Evolutionary conservation across 2,797 vertebrate species (phyloP), one percentile per base, ranked within the genome.

Genomic region (Enteromius mattozi): DNA sequence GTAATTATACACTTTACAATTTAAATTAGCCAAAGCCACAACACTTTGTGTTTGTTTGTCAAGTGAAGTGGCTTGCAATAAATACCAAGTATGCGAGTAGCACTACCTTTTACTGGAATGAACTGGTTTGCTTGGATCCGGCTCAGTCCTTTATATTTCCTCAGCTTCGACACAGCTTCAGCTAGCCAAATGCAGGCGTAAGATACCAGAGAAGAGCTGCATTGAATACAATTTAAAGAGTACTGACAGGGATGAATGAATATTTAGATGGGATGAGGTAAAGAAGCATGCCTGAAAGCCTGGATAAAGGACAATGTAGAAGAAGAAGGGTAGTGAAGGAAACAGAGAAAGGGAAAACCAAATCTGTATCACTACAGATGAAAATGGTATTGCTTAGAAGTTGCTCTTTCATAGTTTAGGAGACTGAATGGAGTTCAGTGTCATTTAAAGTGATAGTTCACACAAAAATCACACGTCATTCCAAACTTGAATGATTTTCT

Each of bases 221-320:
- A 82, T 35, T 75, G 65, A 75, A 40, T 45, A 75, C 42, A 65
- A 16, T 35, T 51, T 79, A 49, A 45, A 51, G 5, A 47, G 21
- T 17, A 59, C 24, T 71, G 66, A 75, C 5, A 37, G 42, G 71
- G 21, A 82, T 74, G 13, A 63, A 72, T 72, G 12, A 72, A 61
- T 81, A 35, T 82, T 51, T 65, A 72, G 3, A n/a, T 10, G 8
- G 56, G 54, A 45, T 17, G 51, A 40, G 45, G 37, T 16, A 92
- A 93, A 89, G 66, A 83, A 83, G 84, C 87, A 87, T 84, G 85
- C 80, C 72, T 84, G 61, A 8, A 65, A 33, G 0, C 61, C 61
- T 65, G 80, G 66, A 51, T 77, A 49, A 66, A 89, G 90, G 88
- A 89, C 89, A 91, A 89, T 88, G 86, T 80, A 86, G 78, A 84